Evolutionary conservation across 2,888 invertebrate genomes (phyloP), one percentile per base, ranked within the genome.

Genomic region (Drosophila melanosoma): DNA sequence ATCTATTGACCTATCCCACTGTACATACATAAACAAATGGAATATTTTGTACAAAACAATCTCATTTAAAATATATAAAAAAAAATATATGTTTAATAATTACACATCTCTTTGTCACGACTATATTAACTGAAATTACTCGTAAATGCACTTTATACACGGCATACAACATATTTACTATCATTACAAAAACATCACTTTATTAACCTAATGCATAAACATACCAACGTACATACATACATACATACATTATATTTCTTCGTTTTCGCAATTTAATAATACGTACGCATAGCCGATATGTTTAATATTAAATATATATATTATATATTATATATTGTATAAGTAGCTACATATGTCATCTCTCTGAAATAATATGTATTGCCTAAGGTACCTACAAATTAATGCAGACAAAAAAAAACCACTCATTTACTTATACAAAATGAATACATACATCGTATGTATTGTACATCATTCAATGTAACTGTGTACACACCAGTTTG

Each of bases 321-420:
- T 3, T 2, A 48, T 3, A 12, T n/a, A 51, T 36, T 52, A 52
- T 52, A 52, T 78, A 79, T 53, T 58, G 40, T 48, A 49, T 83
- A 87, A 73, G 73, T 78, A 83, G 79, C 65, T 81, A 23, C 20
- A 45, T 45, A 81, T 86, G 75, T 82, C 76, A 81, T 72, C 79
- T 89, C 89, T 84, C 82, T 84, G 61, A 76, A 72, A 54, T 23
- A 36, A 17, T 26, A 86, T 83, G 81, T 90, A 88, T 73, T 88
- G 62, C 90, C 90, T 87, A 90, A 90, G 86, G 90, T 87, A 87
- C 89, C 90, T 88, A 89, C 90, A 87, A 80, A 85, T 82, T 81
- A 76, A 85, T 69, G 83, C 88, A 85, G 87, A 89, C 83, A 6
- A 53, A 52, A 26, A 52, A 48, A 74, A 29, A 26, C 26, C 66